Base-by-base conservation (phyloP, 2,113 vertebrate genomes). In the Mustela lutreola region DNA sequence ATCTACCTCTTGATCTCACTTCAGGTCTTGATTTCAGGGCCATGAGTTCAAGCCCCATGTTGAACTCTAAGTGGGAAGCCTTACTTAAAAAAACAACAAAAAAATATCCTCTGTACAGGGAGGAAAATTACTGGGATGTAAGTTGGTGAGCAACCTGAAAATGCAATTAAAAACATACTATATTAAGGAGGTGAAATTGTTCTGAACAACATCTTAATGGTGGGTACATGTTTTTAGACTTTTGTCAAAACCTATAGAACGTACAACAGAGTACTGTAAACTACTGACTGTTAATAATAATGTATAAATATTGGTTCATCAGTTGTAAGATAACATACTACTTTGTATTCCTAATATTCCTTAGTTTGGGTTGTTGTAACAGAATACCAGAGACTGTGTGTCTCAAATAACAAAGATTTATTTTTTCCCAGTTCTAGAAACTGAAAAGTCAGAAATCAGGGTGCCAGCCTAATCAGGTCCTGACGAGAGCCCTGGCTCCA, bases 131-230 rank as follows among this genome's bases (percentile, higher is more conserved):
- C n/a, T 48, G 22, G 91, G 22, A 82, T 83, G 82, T 42, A 48
- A 89, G 65, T 81, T 80, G 62, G 56, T 36, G 11, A 97, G 18
- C 67, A 73, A 33, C 80, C 26, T 60, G 76, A 22, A 92, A 95
- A 95, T 84, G 18, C 58, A 89, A 94, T 84, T 62, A 90, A 89
- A 94, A 58, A 6, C 45, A 16, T 50, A 94, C 71, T 82, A 5
- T 67, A 62, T 56, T 84, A 53, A 5, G 67, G 3, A 31, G 81
- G 4, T 81, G 58, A 95, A 76, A 11, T 45, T 88, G 36, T 79
- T 92, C 9, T 71, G 18, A 63, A 26, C 79, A 11, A 39, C 39
- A 75, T 10, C 63, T 7, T 15, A 81, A 67, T 48, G 39, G 26
- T 70, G 1, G 11, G 21, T 65, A n/a, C 15, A 26, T 18, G n/a